Percentiles rank a stretch among this genome's conserved stretches.
Conservation (phyloP, 2,888 invertebrate genomes). For the Hyppa rectilinea region DNA sequence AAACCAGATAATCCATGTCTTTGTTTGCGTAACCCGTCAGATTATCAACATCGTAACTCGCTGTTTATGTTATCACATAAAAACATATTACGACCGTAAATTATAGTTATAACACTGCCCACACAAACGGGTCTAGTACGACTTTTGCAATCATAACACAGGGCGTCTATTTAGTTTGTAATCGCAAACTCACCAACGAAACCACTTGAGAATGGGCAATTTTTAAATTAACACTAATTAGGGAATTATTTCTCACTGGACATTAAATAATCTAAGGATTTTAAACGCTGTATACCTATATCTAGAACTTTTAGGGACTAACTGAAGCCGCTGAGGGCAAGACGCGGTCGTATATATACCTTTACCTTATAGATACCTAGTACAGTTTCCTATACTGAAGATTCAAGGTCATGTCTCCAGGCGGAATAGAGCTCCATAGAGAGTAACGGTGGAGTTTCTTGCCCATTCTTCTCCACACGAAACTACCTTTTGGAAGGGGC, state of each 20-base stretch:
- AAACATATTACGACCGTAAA: slow-evolving; percentile 26
- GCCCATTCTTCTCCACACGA: too few relatives aligned
- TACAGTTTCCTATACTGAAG: too few relatives aligned
- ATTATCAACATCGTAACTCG: slow-evolving; percentile 9
- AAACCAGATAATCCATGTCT: slow-evolving; percentile 18
- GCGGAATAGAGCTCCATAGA: too few relatives aligned
- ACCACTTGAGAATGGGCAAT: neutral
- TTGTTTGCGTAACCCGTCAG: slow-evolving; percentile 41
- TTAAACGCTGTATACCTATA: neutral
- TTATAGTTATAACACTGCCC: slow-evolving; percentile 11
- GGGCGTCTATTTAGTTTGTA: slow-evolving; percentile 4
- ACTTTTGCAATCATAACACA: neutral
- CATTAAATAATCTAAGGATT: neutral
- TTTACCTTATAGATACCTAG: too few relatives aligned
- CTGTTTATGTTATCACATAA: slow-evolving; percentile 32
- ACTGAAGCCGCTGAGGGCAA: neutral
- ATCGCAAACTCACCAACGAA: too few relatives aligned
- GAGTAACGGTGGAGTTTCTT: too few relatives aligned
- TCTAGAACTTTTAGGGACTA: neutral
- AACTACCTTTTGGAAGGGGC: too few relatives aligned
- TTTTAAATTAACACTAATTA: neutral
- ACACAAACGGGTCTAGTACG: slow-evolving; percentile 17
- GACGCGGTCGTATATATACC: too few relatives aligned
- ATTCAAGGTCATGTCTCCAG: too few relatives aligned
- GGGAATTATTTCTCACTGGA: neutral